phyloP scores from a whole-genome alignment of 2,113 vertebrate species.

The Heloderma charlesbogerti region DNA sequence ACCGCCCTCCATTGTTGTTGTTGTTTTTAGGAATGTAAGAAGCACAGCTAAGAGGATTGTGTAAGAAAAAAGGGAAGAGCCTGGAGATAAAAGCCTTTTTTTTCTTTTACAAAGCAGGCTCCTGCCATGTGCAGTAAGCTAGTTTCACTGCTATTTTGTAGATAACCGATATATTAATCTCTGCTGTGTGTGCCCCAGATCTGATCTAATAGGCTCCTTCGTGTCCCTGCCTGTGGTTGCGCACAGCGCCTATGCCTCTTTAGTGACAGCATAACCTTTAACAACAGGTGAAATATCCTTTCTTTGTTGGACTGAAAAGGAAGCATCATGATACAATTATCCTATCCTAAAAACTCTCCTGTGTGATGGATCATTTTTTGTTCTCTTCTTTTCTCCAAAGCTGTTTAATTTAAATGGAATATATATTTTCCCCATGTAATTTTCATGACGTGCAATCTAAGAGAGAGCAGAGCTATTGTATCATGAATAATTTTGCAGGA shows the following conservation, averaged over 20 bases:
- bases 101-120: not conserved
- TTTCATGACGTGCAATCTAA: not conserved
- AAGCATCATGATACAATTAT: not conserved
- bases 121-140: not conserved
- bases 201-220: not conserved
- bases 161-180: not conserved
- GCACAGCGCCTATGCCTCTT: not conserved
- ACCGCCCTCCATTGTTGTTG: no score
- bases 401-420: not conserved
- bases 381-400: not conserved
- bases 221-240: not conserved
- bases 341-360: not conserved
- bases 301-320: not conserved
- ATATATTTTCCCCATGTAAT: not conserved
- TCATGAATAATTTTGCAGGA: not conserved
- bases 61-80: not conserved
- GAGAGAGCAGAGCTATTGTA: not conserved
- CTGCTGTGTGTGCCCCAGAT: not conserved
- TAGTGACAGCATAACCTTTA: not conserved
- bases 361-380: not conserved
- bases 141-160: not conserved
- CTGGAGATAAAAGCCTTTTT: constrained; percentile 23
- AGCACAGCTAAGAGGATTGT: rapidly evolving
- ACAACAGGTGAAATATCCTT: not conserved
- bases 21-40: not conserved